phyloP scores from a whole-genome alignment of 2,888 invertebrate species.

The Xestobium rufovillosum region DNA sequence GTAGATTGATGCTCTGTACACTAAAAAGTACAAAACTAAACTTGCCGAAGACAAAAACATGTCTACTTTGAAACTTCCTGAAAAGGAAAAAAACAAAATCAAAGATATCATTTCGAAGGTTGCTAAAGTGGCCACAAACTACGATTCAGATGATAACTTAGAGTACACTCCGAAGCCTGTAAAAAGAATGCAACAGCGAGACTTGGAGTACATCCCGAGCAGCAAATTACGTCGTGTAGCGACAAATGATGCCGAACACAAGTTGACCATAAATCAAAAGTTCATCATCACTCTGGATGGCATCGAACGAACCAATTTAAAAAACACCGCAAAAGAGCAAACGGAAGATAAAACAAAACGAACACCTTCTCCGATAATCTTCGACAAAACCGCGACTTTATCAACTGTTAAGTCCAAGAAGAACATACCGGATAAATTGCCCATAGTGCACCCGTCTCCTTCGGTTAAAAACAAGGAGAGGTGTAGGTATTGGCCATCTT shows the following conservation, averaged over 20 bases:
- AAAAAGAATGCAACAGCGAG: slow-evolving; percentile 21
- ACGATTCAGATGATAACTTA: slow-evolving; percentile 31
- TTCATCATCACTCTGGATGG: slow-evolving; percentile 80
- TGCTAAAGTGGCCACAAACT: slow-evolving; percentile 30
- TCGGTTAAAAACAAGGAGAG: slow-evolving; percentile 51
- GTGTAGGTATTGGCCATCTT: slow-evolving; percentile 73
- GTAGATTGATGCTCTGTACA: slow-evolving; percentile 31
- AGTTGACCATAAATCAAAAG: slow-evolving; percentile 51
- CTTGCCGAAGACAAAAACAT: slow-evolving; percentile 23
- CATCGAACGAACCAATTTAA: slow-evolving; percentile 41
- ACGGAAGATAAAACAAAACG: slow-evolving; percentile 36
- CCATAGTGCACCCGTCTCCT: slow-evolving; percentile 29
- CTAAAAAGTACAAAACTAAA: slow-evolving; percentile 31
- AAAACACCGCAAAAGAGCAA: slow-evolving; percentile 22
- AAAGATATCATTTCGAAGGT: slow-evolving; percentile 35
- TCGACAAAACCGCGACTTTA: slow-evolving; percentile 34
- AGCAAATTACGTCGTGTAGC: slow-evolving; percentile 7
- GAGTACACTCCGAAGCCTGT: slow-evolving; percentile 34
- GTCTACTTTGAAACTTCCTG: slow-evolving; percentile 28
- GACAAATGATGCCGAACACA: neutral
- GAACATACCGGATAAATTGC: slow-evolving; percentile 31
- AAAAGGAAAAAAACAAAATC: slow-evolving; percentile 32
- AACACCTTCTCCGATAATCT: slow-evolving; percentile 52
- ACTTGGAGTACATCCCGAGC: slow-evolving; percentile 26
- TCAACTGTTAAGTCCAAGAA: too few relatives aligned